A percentile compares a stretch with the other conserved stretches of the same genome.
Conservation (phyloP, 2,888 invertebrate genomes). For the Prenolepis imparis region DNA sequence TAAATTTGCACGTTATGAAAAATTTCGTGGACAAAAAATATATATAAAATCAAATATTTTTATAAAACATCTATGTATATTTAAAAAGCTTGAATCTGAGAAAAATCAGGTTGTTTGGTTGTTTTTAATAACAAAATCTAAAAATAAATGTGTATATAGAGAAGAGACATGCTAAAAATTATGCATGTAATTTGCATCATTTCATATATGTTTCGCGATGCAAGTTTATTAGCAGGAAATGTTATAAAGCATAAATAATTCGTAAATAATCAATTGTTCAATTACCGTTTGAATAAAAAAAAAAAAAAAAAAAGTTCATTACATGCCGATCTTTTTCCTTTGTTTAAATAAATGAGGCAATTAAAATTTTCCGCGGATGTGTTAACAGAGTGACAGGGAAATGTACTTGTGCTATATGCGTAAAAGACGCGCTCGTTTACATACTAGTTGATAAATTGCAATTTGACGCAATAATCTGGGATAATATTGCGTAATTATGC, state of each 20-base stretch:
- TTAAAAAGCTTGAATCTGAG: neutral
- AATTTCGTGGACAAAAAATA: neutral
- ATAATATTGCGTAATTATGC: slow-evolving; percentile 56
- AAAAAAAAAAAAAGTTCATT: neutral
- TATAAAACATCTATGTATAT: neutral
- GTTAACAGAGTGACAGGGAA: slow-evolving; percentile 19
- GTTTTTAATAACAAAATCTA: neutral
- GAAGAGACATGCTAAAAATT: slow-evolving; percentile 6
- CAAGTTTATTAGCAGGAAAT: slow-evolving; percentile 25
- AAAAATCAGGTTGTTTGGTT: neutral
- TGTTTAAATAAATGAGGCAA: neutral
- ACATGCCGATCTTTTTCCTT: neutral
- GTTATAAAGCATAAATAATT: neutral
- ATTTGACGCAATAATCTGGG: slow-evolving; percentile 50
- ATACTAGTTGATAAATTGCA: slow-evolving; percentile 53
- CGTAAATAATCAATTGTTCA: neutral
- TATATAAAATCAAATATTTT: neutral
- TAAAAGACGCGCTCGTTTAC: slow-evolving; percentile 43
- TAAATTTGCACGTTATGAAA: neutral
- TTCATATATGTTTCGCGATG: neutral
- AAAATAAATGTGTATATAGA: neutral
- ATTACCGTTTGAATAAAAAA: neutral
- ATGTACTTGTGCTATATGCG: slow-evolving; percentile 34
- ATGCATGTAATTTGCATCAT: slow-evolving; percentile 5
- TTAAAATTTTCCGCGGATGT: slow-evolving; percentile 17